Evolutionary conservation across 2,888 invertebrate genomes (phyloP), one percentile per base, ranked within the genome.

Genomic region (Pilophorus perplexus): DNA sequence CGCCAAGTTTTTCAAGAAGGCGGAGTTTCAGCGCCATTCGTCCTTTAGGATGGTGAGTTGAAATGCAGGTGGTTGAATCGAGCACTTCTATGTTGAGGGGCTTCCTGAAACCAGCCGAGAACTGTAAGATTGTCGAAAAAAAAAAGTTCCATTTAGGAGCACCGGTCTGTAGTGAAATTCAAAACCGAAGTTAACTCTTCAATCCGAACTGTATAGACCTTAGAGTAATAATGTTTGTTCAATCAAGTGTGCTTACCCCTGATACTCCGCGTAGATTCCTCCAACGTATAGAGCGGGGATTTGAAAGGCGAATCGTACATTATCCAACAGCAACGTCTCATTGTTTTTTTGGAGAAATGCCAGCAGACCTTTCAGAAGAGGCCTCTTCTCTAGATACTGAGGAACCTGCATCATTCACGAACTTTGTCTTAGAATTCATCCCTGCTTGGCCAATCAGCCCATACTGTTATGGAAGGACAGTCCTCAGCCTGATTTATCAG

Each of bases 251-350:
- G 28, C 46, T 62, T 14, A 62, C 62, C 46, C 33, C 1, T 33
- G 46, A 14, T n/a, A 62, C 23, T 62, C 46, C 6, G 28, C 46
- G 10, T 18, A 28, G n/a, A 62, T 33, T n/a, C 62, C 28, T 6
- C 62, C 62, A 18, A 62, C 46, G 46, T 62, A 62, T n/a, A 62
- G 10, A 0, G 18, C 18, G 1, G 62, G 62, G 22, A 62, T 48
- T 10, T 23, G n/a, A 14, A 62, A 62, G 8, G 46, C 27, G 6
- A 62, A 46, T 10, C 46, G 25, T 2, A 48, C 46, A 14, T 62
- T 62, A 28, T 46, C 33, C 18, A 62, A 20, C 8, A 16, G 23
- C 12, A 62, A 14, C 2, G 22, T 28, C 2, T 16, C 10, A 27
- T 20, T 14, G 14, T 46, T 12, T n/a, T 62, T 33, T 10, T 28